These are phyloP conservation scores for Drosophila histrio DNA, from an alignment of 2,888 invertebrate species.

Conservation along the genomic window DNA sequence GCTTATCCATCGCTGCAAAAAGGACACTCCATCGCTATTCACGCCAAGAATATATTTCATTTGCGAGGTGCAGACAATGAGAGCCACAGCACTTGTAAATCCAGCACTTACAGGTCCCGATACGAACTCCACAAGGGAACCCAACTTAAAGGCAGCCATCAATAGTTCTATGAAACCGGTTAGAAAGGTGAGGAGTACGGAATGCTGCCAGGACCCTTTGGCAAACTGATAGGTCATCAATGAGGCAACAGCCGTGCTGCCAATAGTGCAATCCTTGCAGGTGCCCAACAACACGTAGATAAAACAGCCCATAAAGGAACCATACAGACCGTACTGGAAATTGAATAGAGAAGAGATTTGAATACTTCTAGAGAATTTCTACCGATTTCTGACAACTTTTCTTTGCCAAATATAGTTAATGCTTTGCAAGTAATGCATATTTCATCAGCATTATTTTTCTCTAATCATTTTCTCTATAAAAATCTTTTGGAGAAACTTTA, in stretches of 20 bases:
- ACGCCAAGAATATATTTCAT: slow-evolving; percentile 93
- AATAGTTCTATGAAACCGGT: slow-evolving; percentile 90
- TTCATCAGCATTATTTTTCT: too few species aligned
- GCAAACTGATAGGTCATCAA: slow-evolving; percentile 92
- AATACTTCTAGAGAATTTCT: neutral
- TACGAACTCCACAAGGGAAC: slow-evolving; percentile 95
- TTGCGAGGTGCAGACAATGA: slow-evolving; percentile 94
- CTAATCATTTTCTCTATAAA: too few species aligned
- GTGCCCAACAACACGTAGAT: slow-evolving; percentile 95
- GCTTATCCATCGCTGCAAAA: slow-evolving; percentile 91
- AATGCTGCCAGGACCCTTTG: slow-evolving; percentile 87
- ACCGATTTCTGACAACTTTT: too few species aligned
- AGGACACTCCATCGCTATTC: slow-evolving; percentile 89
- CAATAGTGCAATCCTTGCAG: slow-evolving; percentile 95
- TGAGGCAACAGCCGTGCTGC: slow-evolving; percentile 96
- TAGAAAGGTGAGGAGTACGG: slow-evolving; percentile 91
- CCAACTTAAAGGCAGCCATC: slow-evolving; percentile 92
- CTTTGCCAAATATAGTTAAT: too few species aligned
- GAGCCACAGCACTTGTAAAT: slow-evolving; percentile 94
- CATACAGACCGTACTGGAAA: slow-evolving; percentile 93
- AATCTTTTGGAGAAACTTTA: too few species aligned
- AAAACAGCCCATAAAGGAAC: slow-evolving; percentile 95
- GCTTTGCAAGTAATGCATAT: too few species aligned
- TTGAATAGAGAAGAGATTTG: neutral
- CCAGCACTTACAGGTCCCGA: slow-evolving; percentile 95